These are phyloP conservation scores for Oncorhynchus gorbuscha DNA, from an alignment of 2,113 vertebrate species.

Conservation along the genomic window DNA sequence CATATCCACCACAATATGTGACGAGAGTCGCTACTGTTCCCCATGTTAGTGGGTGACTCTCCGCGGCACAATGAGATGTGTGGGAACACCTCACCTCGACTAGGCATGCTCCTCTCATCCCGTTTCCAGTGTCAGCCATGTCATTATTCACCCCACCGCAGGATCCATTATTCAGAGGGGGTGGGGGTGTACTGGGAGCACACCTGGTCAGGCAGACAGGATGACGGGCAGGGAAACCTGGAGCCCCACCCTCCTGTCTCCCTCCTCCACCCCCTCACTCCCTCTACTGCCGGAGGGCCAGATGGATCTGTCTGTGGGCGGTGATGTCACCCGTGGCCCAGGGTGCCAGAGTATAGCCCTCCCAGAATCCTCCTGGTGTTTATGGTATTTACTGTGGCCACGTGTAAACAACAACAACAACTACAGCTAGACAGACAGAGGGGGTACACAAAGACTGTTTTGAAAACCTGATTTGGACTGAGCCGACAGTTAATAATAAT, in stretches of 20 bases:
- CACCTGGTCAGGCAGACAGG: slow-evolving; percentile 58
- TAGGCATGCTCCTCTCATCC: slow-evolving; percentile 48
- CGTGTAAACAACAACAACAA: neutral
- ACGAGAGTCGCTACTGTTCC: neutral
- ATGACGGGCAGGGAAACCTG: slow-evolving; percentile 29
- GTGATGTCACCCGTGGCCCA: slow-evolving; percentile 65
- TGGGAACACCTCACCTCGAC: slow-evolving; percentile 48
- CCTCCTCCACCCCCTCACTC: slow-evolving; percentile 27
- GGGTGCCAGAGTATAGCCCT: slow-evolving; percentile 49
- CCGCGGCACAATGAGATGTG: slow-evolving; percentile 35
- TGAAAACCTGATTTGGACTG: too few relatives aligned
- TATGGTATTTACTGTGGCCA: neutral
- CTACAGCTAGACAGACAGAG: neutral
- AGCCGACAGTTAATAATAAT: too few relatives aligned
- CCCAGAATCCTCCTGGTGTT: neutral
- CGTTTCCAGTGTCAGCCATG: slow-evolving; percentile 58
- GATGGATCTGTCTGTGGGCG: slow-evolving; percentile 56
- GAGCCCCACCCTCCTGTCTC: slow-evolving; percentile 45
- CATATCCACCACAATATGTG: neutral
- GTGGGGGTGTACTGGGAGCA: slow-evolving; percentile 41
- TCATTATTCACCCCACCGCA: slow-evolving; percentile 59
- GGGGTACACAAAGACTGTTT: neutral
- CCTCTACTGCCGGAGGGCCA: slow-evolving; percentile 45
- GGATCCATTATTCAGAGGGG: slow-evolving; percentile 41
- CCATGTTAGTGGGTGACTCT: slow-evolving; percentile 5